Evolutionary conservation across 2,797 vertebrate species (phyloP).

Genomic region (Notolabrus celidotus): DNA sequence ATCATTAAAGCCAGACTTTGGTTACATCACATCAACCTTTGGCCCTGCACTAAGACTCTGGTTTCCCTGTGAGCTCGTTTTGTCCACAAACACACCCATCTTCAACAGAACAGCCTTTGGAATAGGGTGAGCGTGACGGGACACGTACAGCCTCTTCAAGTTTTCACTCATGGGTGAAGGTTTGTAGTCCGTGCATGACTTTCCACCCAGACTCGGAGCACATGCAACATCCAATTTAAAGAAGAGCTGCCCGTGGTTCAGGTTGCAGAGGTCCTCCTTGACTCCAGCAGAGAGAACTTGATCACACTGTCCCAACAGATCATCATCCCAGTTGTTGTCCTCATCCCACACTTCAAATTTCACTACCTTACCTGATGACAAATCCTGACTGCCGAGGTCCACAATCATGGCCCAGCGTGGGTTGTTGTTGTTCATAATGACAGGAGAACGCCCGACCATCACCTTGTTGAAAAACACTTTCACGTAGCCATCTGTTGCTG

Average conservation of each 20-base stretch:
- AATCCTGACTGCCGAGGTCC: constrained; percentile 74
- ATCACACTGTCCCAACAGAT: constrained; percentile 86
- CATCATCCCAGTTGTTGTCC: constrained; percentile 86
- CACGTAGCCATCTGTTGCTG: constrained; percentile 85
- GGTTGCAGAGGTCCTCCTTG: constrained; percentile 74
- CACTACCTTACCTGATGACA: constrained; percentile 49
- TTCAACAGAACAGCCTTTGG: constrained; percentile 71
- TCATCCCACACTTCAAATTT: constrained; percentile 89
- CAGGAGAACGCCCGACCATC: constrained; percentile 29
- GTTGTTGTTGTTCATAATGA: constrained; percentile 81
- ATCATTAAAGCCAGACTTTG: background rate
- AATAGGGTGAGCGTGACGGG: constrained; percentile 78
- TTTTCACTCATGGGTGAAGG: constrained; percentile 71
- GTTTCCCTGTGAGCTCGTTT: constrained; percentile 32
- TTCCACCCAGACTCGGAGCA: constrained; percentile 82
- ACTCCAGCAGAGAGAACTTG: constrained; percentile 46
- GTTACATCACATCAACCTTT: background rate
- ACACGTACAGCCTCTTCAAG: constrained; percentile 73
- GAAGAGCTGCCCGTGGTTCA: constrained; percentile 82
- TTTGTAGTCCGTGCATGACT: constrained; percentile 79
- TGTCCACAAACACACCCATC: constrained; percentile 80
- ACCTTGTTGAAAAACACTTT: constrained; percentile 74
- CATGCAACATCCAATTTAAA: constrained; percentile 80
- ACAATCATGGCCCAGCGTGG: constrained; percentile 80
- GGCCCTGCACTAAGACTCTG: too few species aligned